phyloP scores from a whole-genome alignment of 2,113 vertebrate genomes.

The Rhinoderma darwinii region DNA sequence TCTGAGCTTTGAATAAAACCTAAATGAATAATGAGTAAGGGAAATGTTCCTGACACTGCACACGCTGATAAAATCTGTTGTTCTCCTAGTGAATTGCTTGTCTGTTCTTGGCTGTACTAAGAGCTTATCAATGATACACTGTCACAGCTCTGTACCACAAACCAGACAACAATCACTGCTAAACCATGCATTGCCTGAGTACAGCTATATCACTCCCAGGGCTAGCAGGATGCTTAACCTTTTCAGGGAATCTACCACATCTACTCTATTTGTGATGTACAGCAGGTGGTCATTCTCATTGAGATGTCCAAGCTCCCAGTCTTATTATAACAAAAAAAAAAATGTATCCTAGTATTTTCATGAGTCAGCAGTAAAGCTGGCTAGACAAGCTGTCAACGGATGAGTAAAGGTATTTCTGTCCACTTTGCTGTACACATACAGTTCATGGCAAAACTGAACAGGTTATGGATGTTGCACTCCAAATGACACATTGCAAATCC shows the following conservation, averaged over 20 bases:
- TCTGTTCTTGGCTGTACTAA: neutral
- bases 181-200: neutral
- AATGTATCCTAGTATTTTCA: too few relatives aligned
- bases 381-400: too few relatives aligned
- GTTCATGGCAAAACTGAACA: too few relatives aligned
- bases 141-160: constrained; percentile 3
- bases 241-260: neutral
- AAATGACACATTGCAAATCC: too few relatives aligned
- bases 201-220: constrained; percentile 6
- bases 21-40: constrained; percentile 24
- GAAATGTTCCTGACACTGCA: constrained; percentile 24
- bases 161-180: neutral
- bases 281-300: too few relatives aligned
- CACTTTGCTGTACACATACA: too few relatives aligned
- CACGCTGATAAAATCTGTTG: constrained; percentile 21
- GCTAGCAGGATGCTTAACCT: neutral
- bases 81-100: constrained; percentile 20
- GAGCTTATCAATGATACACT: constrained; percentile 22
- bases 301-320: too few relatives aligned
- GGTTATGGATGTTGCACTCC: too few relatives aligned
- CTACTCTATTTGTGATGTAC: too few relatives aligned
- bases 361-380: too few relatives aligned
- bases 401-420: too few relatives aligned
- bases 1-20: neutral
- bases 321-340: too few relatives aligned